A percentile compares a stretch with the other conserved stretches of the same genome.
These are phyloP conservation scores for Sinhomidia bicolor DNA, from an alignment of 2,888 invertebrate genomes.

Conservation along the genomic window DNA sequence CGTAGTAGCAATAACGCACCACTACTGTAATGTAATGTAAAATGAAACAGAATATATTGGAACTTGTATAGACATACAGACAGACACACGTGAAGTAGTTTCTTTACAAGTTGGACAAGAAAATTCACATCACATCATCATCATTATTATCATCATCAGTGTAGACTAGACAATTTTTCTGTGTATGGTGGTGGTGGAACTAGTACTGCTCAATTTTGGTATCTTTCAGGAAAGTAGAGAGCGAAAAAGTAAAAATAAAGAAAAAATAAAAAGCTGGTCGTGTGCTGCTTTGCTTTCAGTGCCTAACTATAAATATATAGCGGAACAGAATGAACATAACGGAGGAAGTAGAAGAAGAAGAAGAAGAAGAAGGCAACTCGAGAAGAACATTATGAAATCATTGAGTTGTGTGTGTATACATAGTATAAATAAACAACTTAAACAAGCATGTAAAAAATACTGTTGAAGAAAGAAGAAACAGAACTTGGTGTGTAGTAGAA, in stretches of 20 bases:
- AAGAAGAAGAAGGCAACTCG: too few relatives aligned
- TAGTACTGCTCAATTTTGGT: constrained; percentile 1
- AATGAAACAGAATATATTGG: neutral
- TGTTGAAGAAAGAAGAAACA: neutral
- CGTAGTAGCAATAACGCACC: neutral
- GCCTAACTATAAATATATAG: constrained; percentile 31
- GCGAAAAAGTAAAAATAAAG: constrained; percentile 30
- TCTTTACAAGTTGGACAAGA: constrained; percentile 38
- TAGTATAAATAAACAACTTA: constrained; percentile 27
- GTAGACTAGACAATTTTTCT: constrained; percentile 17
- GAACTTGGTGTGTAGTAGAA: too few relatives aligned
- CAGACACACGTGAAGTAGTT: constrained; percentile 45
- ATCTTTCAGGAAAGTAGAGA: constrained; percentile 8
- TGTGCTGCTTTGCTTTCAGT: constrained; percentile 30
- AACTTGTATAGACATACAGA: neutral
- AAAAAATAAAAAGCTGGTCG: constrained; percentile 23
- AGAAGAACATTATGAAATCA: constrained; percentile 41
- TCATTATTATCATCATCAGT: constrained; percentile 6
- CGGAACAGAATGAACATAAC: constrained; percentile 36
- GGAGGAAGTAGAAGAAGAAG: too few relatives aligned
- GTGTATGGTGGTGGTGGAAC: too few relatives aligned
- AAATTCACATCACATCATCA: constrained; percentile 50
- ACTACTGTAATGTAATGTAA: neutral
- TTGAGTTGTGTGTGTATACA: neutral
- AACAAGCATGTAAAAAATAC: constrained; percentile 12